Evolutionary conservation across 2,113 vertebrate genomes (phyloP), one percentile per base, ranked within the genome.

Genomic region (Enhydra lutris): DNA sequence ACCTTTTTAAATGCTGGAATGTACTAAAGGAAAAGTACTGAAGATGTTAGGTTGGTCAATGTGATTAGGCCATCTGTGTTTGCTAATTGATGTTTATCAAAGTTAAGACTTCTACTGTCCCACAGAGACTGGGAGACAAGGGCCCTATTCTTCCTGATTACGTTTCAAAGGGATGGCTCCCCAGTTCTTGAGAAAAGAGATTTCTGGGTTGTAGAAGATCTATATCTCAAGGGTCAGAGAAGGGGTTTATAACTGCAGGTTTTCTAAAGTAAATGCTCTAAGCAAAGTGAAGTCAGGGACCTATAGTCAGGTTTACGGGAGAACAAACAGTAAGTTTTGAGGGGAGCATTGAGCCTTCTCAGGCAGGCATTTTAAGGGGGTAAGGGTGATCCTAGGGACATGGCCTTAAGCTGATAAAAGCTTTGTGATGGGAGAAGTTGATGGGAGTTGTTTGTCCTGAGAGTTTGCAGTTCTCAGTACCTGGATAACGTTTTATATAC

Each of bases 181-280:
- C 29, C 76, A 11, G 39, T 85, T 69, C 80, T 89, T 83, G 81
- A 78, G 74, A 83, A 31, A 89, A 80, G 78, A 91, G 24, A 34
- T 76, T 82, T 95, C 61, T 96, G 80, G 42, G 47, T 88, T 71
- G 18, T 78, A 71, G 71, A 94, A 96, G 50, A 63, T 95, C 81
- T 93, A 20, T 11, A 29, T 69, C 20, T 93, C 67, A 95, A 34
- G 11, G 23, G n/a, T n/a, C 73, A 95, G 57, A 89, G 88, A 85
- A 92, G 85, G 24, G 31, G 90, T 74, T 96, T 89, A 52, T 26
- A 92, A 45, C 47, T 83, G 14, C 34, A 55, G 36, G 69, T 78
- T 82, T 89, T 88, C 59, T 83, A 57, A 55, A 92, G 52, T 47
- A 85, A 89, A 57, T 89, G 29, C n/a, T 61, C 29, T 61, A 52